Percentiles rank a stretch among this genome's conserved stretches.
phyloP scores from a whole-genome alignment of 2,797 vertebrate genomes.

The Typhlichthys subterraneus region DNA sequence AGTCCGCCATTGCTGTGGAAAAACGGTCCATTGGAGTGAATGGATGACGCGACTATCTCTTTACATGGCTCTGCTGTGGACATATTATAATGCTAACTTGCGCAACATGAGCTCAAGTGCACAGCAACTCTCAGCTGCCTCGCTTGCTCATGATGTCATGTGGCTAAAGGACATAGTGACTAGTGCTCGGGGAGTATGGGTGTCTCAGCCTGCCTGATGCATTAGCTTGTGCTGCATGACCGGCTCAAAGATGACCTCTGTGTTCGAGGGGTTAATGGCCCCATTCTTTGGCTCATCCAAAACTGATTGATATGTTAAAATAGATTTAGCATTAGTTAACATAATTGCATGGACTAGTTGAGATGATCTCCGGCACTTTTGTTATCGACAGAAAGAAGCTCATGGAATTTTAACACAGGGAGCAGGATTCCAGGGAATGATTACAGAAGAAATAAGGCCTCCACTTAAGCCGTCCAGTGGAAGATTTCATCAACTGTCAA shows the following conservation, averaged over 20 bases:
- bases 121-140: conserved; percentile 28
- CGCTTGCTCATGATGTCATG: conserved; percentile 35
- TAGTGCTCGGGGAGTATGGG: conserved; percentile 3
- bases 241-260: conserved; percentile 33
- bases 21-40: no score
- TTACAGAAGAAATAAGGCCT: conserved; percentile 11
- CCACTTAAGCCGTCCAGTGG: background rate
- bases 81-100: conserved; percentile 46
- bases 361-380: conserved; percentile 27
- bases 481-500: conserved; percentile 22
- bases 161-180: conserved; percentile 27
- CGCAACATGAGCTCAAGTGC: conserved; percentile 34
- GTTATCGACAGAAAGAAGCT: conserved; percentile 26
- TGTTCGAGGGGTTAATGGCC: conserved; percentile 45
- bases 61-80: conserved; percentile 7
- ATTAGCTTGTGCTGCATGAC: conserved; percentile 24
- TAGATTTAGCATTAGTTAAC: conserved; percentile 59
- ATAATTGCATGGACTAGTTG: conserved; percentile 41
- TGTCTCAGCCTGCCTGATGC: conserved; percentile 22
- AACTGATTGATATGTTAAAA: conserved; percentile 53
- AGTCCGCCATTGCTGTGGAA: no score
- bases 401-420: conserved; percentile 25
- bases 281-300: conserved; percentile 31
- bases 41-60: no score
- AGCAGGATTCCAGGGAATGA: background rate